phyloP scores from a whole-genome alignment of 92 coral and sea anemone species.

The Umimayanthus kanabou region DNA sequence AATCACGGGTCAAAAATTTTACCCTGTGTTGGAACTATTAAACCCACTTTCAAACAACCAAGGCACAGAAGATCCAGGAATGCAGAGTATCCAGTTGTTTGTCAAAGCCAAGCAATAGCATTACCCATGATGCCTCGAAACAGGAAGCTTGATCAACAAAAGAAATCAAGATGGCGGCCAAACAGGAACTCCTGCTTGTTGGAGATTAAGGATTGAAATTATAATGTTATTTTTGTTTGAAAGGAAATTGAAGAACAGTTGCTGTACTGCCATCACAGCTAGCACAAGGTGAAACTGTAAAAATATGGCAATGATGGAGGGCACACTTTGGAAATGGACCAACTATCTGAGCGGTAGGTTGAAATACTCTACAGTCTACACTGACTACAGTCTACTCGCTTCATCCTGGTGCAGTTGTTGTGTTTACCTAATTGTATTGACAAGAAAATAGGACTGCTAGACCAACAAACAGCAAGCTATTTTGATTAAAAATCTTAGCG shows the following conservation, averaged over 20 bases:
- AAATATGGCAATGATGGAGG: conserved; percentile 93
- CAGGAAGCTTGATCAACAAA: conserved; percentile 27
- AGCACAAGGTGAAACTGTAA: background rate
- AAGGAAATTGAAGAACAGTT: background rate
- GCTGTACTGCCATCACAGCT: background rate
- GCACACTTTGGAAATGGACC: conserved; percentile 98
- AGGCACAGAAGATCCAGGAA: too few relatives aligned
- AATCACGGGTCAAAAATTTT: too few relatives aligned
- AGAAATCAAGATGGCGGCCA: conserved; percentile 36
- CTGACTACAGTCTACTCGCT: too few relatives aligned
- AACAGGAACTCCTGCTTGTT: background rate
- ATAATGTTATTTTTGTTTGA: background rate
- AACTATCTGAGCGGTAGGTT: conserved; percentile 92
- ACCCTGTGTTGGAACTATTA: too few relatives aligned
- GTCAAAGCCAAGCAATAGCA: background rate
- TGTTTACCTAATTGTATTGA: background rate
- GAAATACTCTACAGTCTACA: background rate
- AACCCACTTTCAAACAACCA: too few relatives aligned
- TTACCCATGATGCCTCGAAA: conserved; percentile 40
- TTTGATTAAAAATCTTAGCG: background rate
- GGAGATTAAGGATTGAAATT: background rate
- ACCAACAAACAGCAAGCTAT: background rate
- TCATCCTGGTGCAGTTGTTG: background rate
- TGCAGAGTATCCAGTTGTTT: too few relatives aligned
- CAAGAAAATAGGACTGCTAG: background rate